Evolutionary conservation across 2,888 invertebrate genomes (phyloP), one percentile per base, ranked within the genome.

Genomic region (Ditylenchus weischeri): DNA sequence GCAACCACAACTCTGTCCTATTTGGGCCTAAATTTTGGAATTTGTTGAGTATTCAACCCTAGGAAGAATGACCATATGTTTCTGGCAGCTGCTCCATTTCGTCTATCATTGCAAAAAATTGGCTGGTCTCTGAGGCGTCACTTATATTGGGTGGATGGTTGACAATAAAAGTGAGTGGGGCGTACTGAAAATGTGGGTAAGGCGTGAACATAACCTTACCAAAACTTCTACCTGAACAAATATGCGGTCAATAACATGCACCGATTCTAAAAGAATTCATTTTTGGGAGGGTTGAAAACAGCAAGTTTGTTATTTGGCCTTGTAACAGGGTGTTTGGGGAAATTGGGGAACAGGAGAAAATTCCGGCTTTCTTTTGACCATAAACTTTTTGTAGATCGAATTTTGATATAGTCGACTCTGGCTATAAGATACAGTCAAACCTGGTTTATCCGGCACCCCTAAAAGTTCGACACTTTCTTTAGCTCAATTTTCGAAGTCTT

Each of bases 161-260:
- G 0, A 79, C 76, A 62, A 80, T 70, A 63, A 78, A 78, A 51
- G 76, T 76, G 7, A 80, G 50, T n/a, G 80, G 80, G 3, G 71
- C 70, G 62, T 80, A 78, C 76, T 79, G 51, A 36, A 74, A 69
- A n/a, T 19, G n/a, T 43, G 5, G 43, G 8, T 13, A 8, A 6
- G 8, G 43, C 10, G 15, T 13, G 8, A 36, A 5, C 23, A 43
- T 15, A 36, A 19, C 36, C 70, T n/a, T 51, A 4, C 47, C 29
- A 29, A 15, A 21, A 10, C 8, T 5, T 7, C 19, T 13, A 69
- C 62, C 15, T 62, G 7, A 21, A 65, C 54, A 38, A 66, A 64
- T 0, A 66, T 47, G 36, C 36, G 50, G 21, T 64, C 64, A 49
- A 66, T 57, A 4, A 48, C 57, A n/a, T 29, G 43, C 13, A 62